phyloP scores from a whole-genome alignment of 2,797 vertebrate species.

The Gymnodraco acuticeps region DNA sequence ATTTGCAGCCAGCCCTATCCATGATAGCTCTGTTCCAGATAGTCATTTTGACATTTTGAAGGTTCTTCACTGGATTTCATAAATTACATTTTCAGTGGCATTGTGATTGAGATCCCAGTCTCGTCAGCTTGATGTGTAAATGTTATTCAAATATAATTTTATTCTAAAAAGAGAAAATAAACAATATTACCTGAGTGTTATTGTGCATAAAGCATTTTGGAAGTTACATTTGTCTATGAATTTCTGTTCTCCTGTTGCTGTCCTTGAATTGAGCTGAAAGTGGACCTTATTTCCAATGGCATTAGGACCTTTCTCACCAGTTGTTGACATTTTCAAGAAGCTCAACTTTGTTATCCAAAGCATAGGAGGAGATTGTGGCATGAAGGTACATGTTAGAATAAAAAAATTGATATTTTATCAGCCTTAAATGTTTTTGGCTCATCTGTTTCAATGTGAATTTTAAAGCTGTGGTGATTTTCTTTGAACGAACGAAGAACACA shows the following conservation, averaged over 20 bases:
- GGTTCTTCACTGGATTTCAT: conserved; percentile 84
- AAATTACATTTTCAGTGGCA: conserved; percentile 82
- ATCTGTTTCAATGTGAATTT: conserved; percentile 37
- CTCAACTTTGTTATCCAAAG: conserved; percentile 76
- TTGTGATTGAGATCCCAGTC: conserved; percentile 85
- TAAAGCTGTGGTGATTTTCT: conserved; percentile 10
- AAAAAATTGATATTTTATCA: conserved; percentile 92
- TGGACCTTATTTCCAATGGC: conserved; percentile 70
- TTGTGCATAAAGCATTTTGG: conserved; percentile 85
- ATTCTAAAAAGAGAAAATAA: conserved; percentile 71
- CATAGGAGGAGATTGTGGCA: conserved; percentile 85
- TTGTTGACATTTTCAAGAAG: conserved; percentile 66
- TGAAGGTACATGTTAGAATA: conserved; percentile 92
- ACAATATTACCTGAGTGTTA: conserved; percentile 77
- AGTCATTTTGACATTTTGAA: conserved; percentile 86
- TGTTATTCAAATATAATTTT: conserved; percentile 85
- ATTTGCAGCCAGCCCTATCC: conserved; percentile 75
- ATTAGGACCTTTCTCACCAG: conserved; percentile 42
- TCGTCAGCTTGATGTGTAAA: conserved; percentile 87
- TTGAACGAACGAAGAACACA: background rate
- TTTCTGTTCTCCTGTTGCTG: conserved; percentile 74
- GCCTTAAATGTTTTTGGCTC: conserved; percentile 56
- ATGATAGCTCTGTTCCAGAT: conserved; percentile 74
- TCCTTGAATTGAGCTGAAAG: conserved; percentile 73
- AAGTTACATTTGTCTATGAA: conserved; percentile 72